phyloP scores from a whole-genome alignment of 2,113 vertebrate genomes.

The Spea bombifrons region DNA sequence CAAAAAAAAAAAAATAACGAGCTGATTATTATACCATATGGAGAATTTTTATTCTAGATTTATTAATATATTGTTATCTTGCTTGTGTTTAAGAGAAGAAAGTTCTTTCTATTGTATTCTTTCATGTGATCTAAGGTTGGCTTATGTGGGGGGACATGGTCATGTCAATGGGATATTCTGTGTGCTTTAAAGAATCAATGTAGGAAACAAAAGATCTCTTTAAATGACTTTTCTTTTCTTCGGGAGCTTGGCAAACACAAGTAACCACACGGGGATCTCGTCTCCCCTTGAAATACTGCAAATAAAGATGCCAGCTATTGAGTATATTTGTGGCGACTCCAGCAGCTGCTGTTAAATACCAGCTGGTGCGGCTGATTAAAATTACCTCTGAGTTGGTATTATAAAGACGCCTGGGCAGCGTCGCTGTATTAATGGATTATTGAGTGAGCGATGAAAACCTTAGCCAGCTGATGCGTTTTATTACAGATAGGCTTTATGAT shows the following conservation, averaged over 20 bases:
- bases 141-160: too few relatives aligned
- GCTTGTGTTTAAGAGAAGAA: too few relatives aligned
- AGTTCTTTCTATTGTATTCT: too few relatives aligned
- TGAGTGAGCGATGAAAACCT: conserved; percentile 86
- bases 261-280: conserved; percentile 78
- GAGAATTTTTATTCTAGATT: too few relatives aligned
- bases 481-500: conserved; percentile 85
- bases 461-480: conserved; percentile 87
- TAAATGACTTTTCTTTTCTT: background rate
- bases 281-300: conserved; percentile 81
- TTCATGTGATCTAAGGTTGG: too few relatives aligned
- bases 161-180: too few relatives aligned
- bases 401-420: conserved; percentile 83
- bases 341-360: conserved; percentile 86
- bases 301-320: conserved; percentile 85
- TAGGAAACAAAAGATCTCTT: too few relatives aligned
- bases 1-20: too few relatives aligned
- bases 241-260: conserved; percentile 58
- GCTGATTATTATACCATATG: too few relatives aligned
- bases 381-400: conserved; percentile 86
- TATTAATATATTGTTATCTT: too few relatives aligned
- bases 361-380: conserved; percentile 89
- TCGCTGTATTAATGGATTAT: conserved; percentile 88
- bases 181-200: too few relatives aligned
- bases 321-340: conserved; percentile 82